Evolutionary conservation across 2,888 invertebrate species (phyloP).

Genomic region (Epinotia nisella): DNA sequence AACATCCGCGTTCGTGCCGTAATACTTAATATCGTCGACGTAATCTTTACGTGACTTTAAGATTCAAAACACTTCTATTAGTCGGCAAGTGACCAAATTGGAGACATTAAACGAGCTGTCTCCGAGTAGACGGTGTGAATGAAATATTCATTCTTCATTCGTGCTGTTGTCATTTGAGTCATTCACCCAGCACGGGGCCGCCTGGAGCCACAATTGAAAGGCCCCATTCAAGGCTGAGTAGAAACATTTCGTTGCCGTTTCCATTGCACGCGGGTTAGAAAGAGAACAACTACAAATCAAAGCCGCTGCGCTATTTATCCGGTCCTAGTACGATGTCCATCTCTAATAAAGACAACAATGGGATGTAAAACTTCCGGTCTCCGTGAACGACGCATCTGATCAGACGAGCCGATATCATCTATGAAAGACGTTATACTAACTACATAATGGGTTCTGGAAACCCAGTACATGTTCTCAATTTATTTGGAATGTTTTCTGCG

Average conservation of each 20-base stretch:
- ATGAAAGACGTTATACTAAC: slow-evolving; percentile 39
- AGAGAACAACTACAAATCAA: slow-evolving; percentile 39
- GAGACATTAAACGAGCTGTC: slow-evolving; percentile 24
- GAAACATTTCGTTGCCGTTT: slow-evolving; percentile 37
- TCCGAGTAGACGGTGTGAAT: slow-evolving; percentile 46
- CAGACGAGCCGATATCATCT: slow-evolving; percentile 41
- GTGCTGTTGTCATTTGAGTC: slow-evolving; percentile 56
- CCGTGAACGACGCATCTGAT: slow-evolving; percentile 33
- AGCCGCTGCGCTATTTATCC: slow-evolving; percentile 28
- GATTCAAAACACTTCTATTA: slow-evolving; percentile 9
- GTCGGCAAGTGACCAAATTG: background rate
- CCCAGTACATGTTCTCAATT: slow-evolving; percentile 8
- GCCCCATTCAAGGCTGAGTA: slow-evolving; percentile 63
- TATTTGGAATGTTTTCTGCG: slow-evolving; percentile 9
- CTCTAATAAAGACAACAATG: slow-evolving; percentile 43
- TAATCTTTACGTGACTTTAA: slow-evolving; percentile 18
- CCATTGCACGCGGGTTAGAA: slow-evolving; percentile 38
- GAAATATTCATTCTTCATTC: slow-evolving; percentile 52
- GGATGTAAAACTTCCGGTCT: slow-evolving; percentile 39
- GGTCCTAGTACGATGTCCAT: slow-evolving; percentile 30
- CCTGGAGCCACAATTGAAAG: slow-evolving; percentile 58
- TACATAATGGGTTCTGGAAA: slow-evolving; percentile 33
- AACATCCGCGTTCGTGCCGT: slow-evolving; percentile 24
- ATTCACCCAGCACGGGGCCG: slow-evolving; percentile 61
- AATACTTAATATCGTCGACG: slow-evolving; percentile 13